phyloP scores from a whole-genome alignment of 2,888 invertebrate species.

The Hemistola chrysoprasaria region DNA sequence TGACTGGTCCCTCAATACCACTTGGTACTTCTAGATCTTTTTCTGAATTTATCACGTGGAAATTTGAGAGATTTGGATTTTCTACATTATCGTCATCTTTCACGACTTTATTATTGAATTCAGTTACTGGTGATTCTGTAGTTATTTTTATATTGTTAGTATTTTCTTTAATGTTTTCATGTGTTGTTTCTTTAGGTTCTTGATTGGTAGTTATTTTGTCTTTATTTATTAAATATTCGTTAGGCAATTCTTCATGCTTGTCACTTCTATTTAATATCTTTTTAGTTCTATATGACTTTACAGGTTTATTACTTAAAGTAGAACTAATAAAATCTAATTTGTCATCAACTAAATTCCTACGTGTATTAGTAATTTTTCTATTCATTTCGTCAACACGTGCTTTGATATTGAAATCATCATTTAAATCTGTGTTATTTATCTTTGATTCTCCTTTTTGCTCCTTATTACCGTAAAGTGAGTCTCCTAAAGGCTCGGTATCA shows the following conservation, averaged over 20 bases:
- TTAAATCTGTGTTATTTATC: not conserved
- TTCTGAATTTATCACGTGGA: conserved; percentile 69
- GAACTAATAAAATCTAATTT: too few species aligned
- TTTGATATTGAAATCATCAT: too few species aligned
- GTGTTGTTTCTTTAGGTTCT: conserved; percentile 1
- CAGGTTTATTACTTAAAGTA: too few species aligned
- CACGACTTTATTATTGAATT: conserved; percentile 21
- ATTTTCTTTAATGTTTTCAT: conserved; percentile 8
- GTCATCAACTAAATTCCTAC: too few species aligned
- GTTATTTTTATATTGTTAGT: conserved; percentile 4
- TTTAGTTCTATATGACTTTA: not conserved
- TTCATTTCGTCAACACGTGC: too few species aligned
- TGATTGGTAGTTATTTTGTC: not conserved
- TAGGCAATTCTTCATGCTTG: not conserved
- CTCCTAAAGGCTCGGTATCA: too few species aligned
- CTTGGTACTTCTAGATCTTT: conserved; percentile 73
- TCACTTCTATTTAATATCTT: not conserved
- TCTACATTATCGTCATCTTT: conserved; percentile 32
- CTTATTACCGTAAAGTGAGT: too few species aligned
- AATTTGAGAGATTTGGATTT: conserved; percentile 54
- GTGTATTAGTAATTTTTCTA: too few species aligned
- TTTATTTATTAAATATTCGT: not conserved
- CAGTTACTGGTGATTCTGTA: conserved; percentile 14
- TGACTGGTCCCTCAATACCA: conserved; percentile 71
- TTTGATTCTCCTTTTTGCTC: too few species aligned